phyloP scores from a whole-genome alignment of 2,113 vertebrate species.

The Lagopus leucura region DNA sequence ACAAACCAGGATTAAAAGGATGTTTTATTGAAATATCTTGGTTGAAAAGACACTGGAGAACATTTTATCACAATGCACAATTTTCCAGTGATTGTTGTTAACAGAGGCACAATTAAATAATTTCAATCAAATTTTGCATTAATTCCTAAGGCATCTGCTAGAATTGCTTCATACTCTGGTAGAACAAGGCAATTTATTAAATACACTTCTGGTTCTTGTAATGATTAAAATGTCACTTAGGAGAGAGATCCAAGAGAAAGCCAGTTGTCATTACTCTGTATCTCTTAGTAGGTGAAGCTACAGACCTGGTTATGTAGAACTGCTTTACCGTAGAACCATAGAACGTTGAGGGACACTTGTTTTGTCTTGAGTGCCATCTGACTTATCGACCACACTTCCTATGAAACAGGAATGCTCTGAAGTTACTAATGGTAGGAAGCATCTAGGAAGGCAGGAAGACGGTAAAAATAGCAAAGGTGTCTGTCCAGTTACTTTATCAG shows the following conservation, averaged over 20 bases:
- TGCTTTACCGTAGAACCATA: neutral
- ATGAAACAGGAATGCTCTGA: neutral
- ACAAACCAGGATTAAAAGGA: neutral
- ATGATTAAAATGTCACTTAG: neutral
- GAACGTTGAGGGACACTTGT: neutral
- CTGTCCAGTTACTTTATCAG: neutral
- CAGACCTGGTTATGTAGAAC: neutral
- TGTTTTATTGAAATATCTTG: neutral
- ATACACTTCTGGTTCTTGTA: neutral
- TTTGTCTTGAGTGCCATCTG: neutral
- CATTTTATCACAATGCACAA: neutral
- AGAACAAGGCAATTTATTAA: neutral
- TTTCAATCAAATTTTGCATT: neutral
- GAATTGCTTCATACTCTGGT: neutral
- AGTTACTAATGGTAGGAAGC: neutral
- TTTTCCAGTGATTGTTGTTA: neutral
- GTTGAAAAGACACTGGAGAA: neutral
- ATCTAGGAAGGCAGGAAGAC: neutral
- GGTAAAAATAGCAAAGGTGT: neutral
- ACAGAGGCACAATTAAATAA: neutral
- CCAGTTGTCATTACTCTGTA: neutral
- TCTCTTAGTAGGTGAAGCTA: neutral
- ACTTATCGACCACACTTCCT: neutral
- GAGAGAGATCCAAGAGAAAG: neutral
- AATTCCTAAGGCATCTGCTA: neutral